Percentiles rank a stretch among this genome's conserved stretches.
These are phyloP conservation scores for Drosophila pruinosa DNA, from an alignment of 1,140 invertebrate genomes.

Conservation along the genomic window DNA sequence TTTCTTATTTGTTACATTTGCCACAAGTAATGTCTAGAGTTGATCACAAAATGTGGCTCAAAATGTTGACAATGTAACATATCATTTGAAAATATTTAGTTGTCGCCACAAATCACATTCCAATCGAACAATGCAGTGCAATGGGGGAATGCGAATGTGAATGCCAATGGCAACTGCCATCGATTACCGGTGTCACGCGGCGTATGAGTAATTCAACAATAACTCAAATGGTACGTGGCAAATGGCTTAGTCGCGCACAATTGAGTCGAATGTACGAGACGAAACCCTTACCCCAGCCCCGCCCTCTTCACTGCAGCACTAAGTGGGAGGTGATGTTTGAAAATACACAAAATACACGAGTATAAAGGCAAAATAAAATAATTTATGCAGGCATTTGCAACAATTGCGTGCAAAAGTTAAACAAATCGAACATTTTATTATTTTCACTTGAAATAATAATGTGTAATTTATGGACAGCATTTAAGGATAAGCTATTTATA, in stretches of 20 bases:
- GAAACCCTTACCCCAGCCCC: neutral
- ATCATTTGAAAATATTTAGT: neutral
- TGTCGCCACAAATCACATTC: constrained; percentile 1
- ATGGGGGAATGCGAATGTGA: neutral
- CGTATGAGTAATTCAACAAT: constrained; percentile 61
- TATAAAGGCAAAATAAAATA: neutral
- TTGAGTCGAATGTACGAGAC: constrained; percentile 6
- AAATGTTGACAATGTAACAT: neutral
- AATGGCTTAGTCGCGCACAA: constrained; percentile 41
- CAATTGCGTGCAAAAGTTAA: neutral
- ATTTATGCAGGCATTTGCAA: constrained; percentile 28
- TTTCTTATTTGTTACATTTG: too few relatives aligned
- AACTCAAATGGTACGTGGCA: constrained; percentile 31
- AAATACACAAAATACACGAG: neutral
- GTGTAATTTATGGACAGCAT: constrained; percentile 28
- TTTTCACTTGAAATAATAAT: constrained; percentile 37
- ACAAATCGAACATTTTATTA: constrained; percentile 12
- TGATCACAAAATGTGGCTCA: too few relatives aligned
- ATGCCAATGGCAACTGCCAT: constrained; percentile 1
- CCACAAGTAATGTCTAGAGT: too few relatives aligned
- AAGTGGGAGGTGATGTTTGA: neutral
- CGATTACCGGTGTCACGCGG: constrained; percentile 35
- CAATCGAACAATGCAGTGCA: constrained; percentile 4
- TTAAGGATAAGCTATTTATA: neutral
- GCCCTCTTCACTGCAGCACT: neutral